Evolutionary conservation across 2,113 vertebrate species (phyloP).

Genomic region (Ceyx melanurus): DNA sequence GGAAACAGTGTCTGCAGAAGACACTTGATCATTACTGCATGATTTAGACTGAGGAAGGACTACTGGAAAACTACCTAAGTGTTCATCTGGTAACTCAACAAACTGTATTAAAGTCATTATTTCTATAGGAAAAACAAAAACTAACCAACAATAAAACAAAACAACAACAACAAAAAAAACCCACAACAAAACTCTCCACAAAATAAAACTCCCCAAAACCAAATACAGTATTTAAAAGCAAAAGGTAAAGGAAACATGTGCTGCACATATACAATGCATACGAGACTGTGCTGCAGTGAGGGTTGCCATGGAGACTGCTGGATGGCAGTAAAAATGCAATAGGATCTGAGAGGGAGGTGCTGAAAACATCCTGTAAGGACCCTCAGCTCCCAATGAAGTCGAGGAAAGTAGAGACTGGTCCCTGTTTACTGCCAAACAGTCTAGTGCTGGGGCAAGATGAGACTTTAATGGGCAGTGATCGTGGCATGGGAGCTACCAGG

Average conservation of each 20-base stretch:
- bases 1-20: neutral
- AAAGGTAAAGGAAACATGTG: neutral
- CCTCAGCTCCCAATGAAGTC: neutral
- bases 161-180: neutral
- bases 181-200: too few relatives aligned
- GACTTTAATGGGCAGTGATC: neutral
- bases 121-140: neutral
- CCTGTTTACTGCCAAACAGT: neutral
- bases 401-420: neutral
- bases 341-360: neutral
- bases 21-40: neutral
- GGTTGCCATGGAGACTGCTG: conserved; percentile 64
- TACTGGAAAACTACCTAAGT: neutral
- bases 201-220: neutral
- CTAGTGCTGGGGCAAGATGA: neutral
- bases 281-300: neutral
- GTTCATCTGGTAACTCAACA: neutral
- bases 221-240: neutral
- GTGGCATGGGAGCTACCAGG: neutral
- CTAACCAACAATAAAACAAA: too few relatives aligned
- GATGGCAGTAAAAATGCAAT: neutral
- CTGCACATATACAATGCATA: neutral
- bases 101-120: neutral
- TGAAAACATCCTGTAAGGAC: accelerated
- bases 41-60: neutral